Conservation (phyloP, 2,113 vertebrate species). For the Sigmodon hispidus region DNA sequence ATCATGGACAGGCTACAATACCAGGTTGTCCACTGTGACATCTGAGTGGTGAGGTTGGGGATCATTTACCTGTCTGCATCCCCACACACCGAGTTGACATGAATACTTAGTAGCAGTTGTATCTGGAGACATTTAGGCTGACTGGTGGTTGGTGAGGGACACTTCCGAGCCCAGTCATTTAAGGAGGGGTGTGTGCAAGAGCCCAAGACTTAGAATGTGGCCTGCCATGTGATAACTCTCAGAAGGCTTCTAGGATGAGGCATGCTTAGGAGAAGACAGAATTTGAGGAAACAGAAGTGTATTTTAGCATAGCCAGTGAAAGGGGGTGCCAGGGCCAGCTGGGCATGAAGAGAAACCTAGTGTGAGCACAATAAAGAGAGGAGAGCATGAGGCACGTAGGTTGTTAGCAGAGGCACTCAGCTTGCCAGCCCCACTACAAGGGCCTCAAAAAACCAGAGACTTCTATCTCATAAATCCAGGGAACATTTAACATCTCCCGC, state of each 20-base stretch:
- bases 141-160: background rate
- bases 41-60: background rate
- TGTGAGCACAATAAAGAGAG: background rate
- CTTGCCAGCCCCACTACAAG: background rate
- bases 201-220: background rate
- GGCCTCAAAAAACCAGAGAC: background rate
- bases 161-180: too few species aligned
- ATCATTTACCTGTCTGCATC: too few species aligned
- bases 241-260: slow-evolving; percentile 29
- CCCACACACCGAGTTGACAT: accelerated
- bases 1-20: background rate
- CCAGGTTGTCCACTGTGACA: background rate
- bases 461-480: slow-evolving; percentile 81
- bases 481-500: slow-evolving; percentile 81
- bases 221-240: background rate
- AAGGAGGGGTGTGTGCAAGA: background rate
- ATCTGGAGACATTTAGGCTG: background rate
- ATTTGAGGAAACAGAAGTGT: background rate
- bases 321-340: background rate
- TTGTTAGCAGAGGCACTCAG: background rate
- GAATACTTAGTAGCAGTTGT: too few species aligned
- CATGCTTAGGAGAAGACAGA: background rate
- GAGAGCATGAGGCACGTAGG: accelerated
- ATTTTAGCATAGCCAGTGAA: background rate
- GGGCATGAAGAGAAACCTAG: accelerated